phyloP scores from a whole-genome alignment of 2,113 vertebrate genomes.

The Picathartes gymnocephalus region DNA sequence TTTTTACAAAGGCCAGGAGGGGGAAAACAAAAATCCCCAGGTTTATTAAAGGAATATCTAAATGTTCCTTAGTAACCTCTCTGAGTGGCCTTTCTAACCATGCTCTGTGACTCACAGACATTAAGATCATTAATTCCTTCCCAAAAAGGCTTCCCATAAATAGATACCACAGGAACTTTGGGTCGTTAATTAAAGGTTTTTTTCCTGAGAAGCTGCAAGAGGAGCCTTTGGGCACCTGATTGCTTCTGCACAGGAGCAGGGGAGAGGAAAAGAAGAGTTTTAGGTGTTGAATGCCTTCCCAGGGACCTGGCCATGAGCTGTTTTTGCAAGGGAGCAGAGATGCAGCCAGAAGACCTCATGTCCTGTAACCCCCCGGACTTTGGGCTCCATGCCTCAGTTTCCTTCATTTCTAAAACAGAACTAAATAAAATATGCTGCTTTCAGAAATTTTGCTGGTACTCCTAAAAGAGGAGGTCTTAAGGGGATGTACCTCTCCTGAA shows the following conservation, averaged over 20 bases:
- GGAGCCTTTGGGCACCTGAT: background rate
- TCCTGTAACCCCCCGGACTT: background rate
- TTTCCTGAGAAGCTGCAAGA: background rate
- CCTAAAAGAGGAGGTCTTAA: background rate
- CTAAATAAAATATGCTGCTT: background rate
- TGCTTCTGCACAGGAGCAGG: background rate
- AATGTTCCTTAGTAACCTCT: background rate
- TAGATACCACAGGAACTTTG: background rate
- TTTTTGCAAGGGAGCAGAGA: background rate
- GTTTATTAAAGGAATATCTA: background rate
- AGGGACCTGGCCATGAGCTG: fast-evolving
- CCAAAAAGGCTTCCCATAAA: background rate
- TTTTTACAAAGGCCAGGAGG: background rate
- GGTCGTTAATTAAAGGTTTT: background rate
- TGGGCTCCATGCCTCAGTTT: background rate
- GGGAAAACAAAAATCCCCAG: background rate
- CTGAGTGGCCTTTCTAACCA: background rate
- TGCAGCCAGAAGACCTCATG: background rate
- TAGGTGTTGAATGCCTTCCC: background rate
- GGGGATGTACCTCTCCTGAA: background rate
- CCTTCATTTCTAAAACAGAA: background rate
- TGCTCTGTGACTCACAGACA: background rate
- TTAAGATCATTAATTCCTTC: background rate
- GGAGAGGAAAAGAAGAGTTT: background rate
- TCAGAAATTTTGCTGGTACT: background rate